Percentiles rank a stretch among this genome's conserved stretches.
Evolutionary conservation across 2,113 vertebrate species (phyloP).

Genomic region (Chaetura pelagica): DNA sequence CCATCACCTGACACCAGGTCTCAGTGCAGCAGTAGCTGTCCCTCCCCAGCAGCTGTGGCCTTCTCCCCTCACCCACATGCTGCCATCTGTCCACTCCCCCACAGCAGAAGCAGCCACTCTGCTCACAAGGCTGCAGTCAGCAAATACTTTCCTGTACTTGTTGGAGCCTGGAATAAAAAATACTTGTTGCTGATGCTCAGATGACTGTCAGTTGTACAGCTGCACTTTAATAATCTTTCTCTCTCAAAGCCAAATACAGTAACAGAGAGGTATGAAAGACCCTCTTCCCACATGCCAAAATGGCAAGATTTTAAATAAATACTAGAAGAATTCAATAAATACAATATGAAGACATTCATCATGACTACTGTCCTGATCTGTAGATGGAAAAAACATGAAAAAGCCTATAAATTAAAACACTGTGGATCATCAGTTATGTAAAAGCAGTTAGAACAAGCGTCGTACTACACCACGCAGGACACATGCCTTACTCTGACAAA

Average conservation of each 20-base stretch:
- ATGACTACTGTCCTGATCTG: background rate
- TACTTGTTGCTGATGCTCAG: slow-evolving; percentile 22
- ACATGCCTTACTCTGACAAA: background rate
- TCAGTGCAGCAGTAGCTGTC: background rate
- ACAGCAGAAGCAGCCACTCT: background rate
- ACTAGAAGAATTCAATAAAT: background rate
- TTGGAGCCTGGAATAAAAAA: background rate
- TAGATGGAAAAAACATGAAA: background rate
- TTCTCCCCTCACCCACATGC: background rate
- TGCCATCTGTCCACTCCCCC: slow-evolving; percentile 24
- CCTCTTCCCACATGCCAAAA: background rate
- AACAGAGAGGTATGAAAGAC: background rate
- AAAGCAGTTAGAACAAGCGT: background rate
- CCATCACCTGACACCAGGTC: background rate
- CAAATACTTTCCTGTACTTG: background rate
- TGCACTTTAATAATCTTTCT: background rate
- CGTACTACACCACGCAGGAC: background rate
- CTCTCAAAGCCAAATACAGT: background rate
- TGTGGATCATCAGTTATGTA: background rate
- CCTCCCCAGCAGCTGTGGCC: background rate
- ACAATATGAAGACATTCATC: background rate
- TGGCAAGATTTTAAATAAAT: slow-evolving; percentile 15
- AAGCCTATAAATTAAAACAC: background rate
- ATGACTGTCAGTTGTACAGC: background rate
- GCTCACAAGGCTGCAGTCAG: background rate